Percentiles rank a stretch among this genome's conserved stretches.
phyloP scores from a whole-genome alignment of 1,140 invertebrate genomes.

The Ceratoteleas bidentatus region DNA sequence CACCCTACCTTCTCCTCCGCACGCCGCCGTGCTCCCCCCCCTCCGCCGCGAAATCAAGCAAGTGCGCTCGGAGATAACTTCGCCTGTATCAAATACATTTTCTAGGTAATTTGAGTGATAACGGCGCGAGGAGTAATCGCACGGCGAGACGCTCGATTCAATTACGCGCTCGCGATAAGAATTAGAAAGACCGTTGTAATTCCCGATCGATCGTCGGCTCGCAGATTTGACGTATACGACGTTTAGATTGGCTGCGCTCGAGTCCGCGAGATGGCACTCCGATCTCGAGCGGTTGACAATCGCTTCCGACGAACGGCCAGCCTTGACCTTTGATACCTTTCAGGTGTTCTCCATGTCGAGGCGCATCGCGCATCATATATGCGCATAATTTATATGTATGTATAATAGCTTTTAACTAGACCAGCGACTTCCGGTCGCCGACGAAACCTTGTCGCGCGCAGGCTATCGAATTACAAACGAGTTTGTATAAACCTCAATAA shows the following conservation, averaged over 20 bases:
- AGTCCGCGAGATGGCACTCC: background rate
- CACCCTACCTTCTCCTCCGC: background rate
- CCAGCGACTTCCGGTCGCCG: conserved; percentile 65
- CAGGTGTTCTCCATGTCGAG: conserved; percentile 63
- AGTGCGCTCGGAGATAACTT: conserved; percentile 25
- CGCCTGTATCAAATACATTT: conserved; percentile 39
- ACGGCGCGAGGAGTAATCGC: conserved; percentile 32
- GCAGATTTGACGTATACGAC: too few relatives aligned
- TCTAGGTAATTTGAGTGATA: conserved; percentile 39
- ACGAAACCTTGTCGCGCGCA: conserved; percentile 61
- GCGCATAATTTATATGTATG: conserved; percentile 64
- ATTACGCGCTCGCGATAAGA: conserved; percentile 22
- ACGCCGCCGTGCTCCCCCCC: background rate
- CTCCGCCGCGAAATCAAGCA: conserved; percentile 37
- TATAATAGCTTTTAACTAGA: conserved; percentile 67
- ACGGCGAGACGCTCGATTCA: conserved; percentile 9
- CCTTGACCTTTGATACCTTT: conserved; percentile 67
- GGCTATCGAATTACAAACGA: conserved; percentile 66
- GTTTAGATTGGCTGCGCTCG: background rate
- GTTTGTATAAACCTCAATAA: conserved; percentile 66
- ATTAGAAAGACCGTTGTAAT: conserved; percentile 25
- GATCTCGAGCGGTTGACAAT: conserved; percentile 43
- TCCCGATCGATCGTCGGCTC: conserved; percentile 14
- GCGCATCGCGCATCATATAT: conserved; percentile 62
- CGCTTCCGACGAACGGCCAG: conserved; percentile 52